Percentiles rank a stretch among this genome's conserved stretches.
Evolutionary conservation across 2,113 vertebrate genomes (phyloP).

Genomic region (Steatornis caripensis): DNA sequence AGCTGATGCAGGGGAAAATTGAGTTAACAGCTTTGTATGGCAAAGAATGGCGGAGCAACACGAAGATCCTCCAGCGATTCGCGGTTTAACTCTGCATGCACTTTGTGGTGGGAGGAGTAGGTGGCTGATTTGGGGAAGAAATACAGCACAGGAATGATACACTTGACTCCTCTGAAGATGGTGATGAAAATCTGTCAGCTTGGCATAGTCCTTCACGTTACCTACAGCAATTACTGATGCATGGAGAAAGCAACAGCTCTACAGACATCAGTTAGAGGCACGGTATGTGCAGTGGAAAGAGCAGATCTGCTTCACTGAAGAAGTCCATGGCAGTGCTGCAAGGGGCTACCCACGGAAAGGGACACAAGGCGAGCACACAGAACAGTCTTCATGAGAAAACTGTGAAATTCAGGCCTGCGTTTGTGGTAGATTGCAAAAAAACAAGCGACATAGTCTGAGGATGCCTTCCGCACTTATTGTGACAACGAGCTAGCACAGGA

Average conservation of each 20-base stretch:
- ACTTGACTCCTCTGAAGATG: conserved; percentile 42
- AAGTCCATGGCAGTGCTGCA: not conserved
- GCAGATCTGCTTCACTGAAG: not conserved
- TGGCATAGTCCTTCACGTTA: conserved; percentile 39
- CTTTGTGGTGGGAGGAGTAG: conserved; percentile 52
- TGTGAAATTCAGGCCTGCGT: not conserved
- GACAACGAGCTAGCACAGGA: not conserved
- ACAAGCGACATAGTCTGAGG: accelerated
- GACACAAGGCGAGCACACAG: not conserved
- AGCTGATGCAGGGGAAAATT: not conserved
- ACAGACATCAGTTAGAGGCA: not conserved
- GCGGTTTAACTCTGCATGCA: conserved; percentile 12
- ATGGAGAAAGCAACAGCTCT: not conserved
- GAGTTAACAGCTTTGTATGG: conserved; percentile 10
- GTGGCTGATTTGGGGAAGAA: conserved; percentile 46
- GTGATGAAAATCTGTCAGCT: conserved; percentile 56
- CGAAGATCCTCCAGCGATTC: conserved; percentile 13
- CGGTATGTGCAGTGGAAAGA: accelerated
- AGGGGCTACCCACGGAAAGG: not conserved
- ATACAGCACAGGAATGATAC: conserved; percentile 35
- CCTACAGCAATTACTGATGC: conserved; percentile 17
- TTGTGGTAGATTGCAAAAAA: not conserved
- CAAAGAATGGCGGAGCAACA: not conserved
- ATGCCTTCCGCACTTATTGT: not conserved
- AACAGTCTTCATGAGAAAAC: not conserved